Base-by-base conservation (phyloP, 2,888 invertebrate species). In the Sabatieria punctata region DNA sequence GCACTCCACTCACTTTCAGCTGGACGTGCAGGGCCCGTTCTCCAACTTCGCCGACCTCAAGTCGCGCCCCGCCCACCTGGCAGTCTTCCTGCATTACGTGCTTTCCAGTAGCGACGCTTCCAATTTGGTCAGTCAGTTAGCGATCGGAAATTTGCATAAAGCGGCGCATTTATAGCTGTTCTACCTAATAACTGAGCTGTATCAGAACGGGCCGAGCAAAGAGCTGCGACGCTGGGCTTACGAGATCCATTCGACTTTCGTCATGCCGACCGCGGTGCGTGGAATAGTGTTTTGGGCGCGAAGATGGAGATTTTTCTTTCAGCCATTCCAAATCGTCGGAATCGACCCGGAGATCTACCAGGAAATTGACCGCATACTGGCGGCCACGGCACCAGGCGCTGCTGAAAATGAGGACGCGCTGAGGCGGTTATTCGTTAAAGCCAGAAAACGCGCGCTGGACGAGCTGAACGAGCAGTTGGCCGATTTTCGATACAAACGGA, bases 171-270 rank as follows among this genome's bases (percentile, higher is more conserved):
- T 59, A 11, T 40, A 70, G 77, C 71, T 79, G 53, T 82, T 97
- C 71, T 85, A 91, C 68, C 75, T 93, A 55, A 78, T 95, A 63
- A 85, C 91, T 51, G 85, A 88, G 65, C 74, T 82, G 46, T 93
- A 84, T 71, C 83, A 84, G 62, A 60, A 59, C 27, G 85, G 84
- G 43, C 79, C 78, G 55, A 74, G 78, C 46, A 82, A 84, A 70
- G 89, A 95, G 63, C 82, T 93, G 77, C 78, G 85, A 47, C 85
- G 89, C 66, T 97, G 95, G 93, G 93, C 93, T 2, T 95, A 93
- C 72, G 95, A 97, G 75, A 88, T 95, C 63, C 88, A 89, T 71
- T 91, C 91, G 55, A 85, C 85, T 61, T 93, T 93, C 73, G 73
- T 88, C 49, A 82, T 85, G 61, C 88, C 55, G 18, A 49, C 49